Base-by-base conservation (phyloP, 2,888 invertebrate genomes). In the Sinelater perroti region DNA sequence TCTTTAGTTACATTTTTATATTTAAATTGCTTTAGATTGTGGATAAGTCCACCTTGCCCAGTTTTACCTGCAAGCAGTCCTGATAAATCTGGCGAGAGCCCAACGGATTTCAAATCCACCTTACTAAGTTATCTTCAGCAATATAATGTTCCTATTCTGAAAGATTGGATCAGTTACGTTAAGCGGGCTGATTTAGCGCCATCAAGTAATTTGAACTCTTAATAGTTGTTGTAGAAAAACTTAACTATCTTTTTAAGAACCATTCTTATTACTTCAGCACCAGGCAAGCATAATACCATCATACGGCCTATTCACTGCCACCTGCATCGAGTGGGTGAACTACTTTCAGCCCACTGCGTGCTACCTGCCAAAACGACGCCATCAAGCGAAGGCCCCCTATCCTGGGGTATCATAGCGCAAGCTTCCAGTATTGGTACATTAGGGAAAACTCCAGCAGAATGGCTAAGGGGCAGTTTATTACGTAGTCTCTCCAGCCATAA, bases 371-470 rank as follows among this genome's bases (percentile, higher is more conserved):
- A 76, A 69, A 74, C 73, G 2, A 70, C 70, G 3, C 70, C 75
- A 1, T 60, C 74, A 59, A 72, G 71, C 60, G 77, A 76, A 70
- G 77, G 76, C 1, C 75, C 77, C 6, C 52, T 74, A 7, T 67
- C 75, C 2, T 78, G 78, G 78, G 73, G 74, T 0, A 80, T 96
- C 0, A 75, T 95, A 2, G 90, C 90, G 0, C 97, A 97, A 78
- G 90, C 93, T 51, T 96, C 95, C 20, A 96, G 95, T 64, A 88
- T 97, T 30, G 97, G 97, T 16, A 90, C 89, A 60, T 83, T 93
- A 45, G 96, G 96, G 1, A 81, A 87, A 7, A 85, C 82, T 44
- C 79, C 87, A 0, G 80, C 81, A 5, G 75, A 82, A 31, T 97
- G 96, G 96, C 78, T 97, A 57, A 83, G 85, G 2, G 86, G 87